Evolutionary conservation across 2,797 vertebrate species (phyloP), one percentile per base, ranked within the genome.

Genomic region (Syndactyla subalaris): DNA sequence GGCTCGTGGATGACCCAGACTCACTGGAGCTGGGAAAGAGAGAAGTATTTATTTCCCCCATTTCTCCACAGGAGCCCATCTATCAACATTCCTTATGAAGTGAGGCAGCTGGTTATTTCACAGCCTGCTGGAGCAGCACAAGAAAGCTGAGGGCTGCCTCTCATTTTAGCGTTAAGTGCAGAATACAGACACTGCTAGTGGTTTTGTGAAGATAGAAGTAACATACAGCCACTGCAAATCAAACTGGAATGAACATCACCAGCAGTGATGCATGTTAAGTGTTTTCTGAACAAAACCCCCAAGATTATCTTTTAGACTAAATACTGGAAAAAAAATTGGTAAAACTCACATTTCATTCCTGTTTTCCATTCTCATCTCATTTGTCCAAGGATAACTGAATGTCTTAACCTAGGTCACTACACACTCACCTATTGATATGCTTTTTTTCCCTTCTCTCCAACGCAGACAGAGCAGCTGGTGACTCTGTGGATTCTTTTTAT

Each of bases 401-500:
- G 26, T 27, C 26, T 92, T 77, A 89, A 88, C 20, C 15, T 13
- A 80, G 51, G 15, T 54, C 26, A 36, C 18, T 54, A 41, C 34
- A 43, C 36, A n/a, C 6, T 15, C 10, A 45, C 11, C 4, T 32
- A 39, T 15, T 0, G 0, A 36, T 32, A 12, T 0, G 1, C 7
- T 76, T 68, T 96, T 92, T 14, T 12, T 7, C 49, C 51, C 66
- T 67, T 86, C 85, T 84, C 41, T 81, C 63, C 12, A 34, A 84
- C 54, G 10, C 97, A 98, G 98, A 98, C 97, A 15, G 98, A 98
- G 78, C 98, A 98, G 80, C 67, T 98, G 85, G 91, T 98, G 73
- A 98, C 98, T 11, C 97, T 98, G 77, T 98, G 98, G 98, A 95
- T 97, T 79, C 97, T 98, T 65, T 98, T 98, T 48, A 84, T 98